Percentiles rank a stretch among this genome's conserved stretches.
Evolutionary conservation across 53 echinoderm and acorn worm species (phyloP).

Genomic region (Hippasteria phrygiana): DNA sequence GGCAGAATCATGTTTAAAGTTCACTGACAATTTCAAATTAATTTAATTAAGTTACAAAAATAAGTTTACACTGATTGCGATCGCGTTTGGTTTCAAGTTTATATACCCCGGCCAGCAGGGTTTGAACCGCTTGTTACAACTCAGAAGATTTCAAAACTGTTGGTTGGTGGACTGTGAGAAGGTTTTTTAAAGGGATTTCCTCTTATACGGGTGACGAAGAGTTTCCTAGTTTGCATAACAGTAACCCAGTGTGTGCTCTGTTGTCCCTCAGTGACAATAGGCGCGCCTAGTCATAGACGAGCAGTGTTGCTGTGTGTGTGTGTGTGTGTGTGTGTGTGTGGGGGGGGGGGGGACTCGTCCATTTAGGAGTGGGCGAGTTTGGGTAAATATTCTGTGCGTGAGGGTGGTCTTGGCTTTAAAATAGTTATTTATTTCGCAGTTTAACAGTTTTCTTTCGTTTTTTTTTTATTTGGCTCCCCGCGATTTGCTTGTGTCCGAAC

Average conservation of each 20-base stretch:
- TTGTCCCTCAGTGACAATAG: not conserved
- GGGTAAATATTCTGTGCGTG: not conserved
- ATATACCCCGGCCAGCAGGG: constrained; percentile 9
- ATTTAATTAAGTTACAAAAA: not conserved
- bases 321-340: not conserved
- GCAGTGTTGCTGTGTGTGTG: not conserved
- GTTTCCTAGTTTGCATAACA: constrained; percentile 23
- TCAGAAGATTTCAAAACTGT: constrained; percentile 17
- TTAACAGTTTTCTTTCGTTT: not conserved
- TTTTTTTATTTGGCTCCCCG: not conserved
- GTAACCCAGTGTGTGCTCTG: not conserved
- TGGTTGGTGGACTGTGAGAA: not conserved
- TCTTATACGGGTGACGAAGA: not conserved
- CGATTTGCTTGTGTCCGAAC: not conserved
- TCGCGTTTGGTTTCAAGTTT: not conserved
- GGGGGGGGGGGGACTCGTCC: not conserved
- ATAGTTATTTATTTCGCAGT: not conserved
- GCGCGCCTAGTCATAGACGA: not conserved
- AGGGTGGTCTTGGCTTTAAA: not conserved
- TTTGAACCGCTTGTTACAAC: not conserved
- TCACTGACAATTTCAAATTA: not conserved
- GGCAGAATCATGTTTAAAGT: constrained; percentile 1
- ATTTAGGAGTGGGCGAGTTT: not conserved
- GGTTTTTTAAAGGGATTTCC: constrained; percentile 14
- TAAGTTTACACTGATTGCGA: not conserved